Percentiles rank a stretch among this genome's conserved stretches.
These are phyloP conservation scores for Heliangelus exortis DNA, from an alignment of 2,797 vertebrate genomes.

Conservation along the genomic window DNA sequence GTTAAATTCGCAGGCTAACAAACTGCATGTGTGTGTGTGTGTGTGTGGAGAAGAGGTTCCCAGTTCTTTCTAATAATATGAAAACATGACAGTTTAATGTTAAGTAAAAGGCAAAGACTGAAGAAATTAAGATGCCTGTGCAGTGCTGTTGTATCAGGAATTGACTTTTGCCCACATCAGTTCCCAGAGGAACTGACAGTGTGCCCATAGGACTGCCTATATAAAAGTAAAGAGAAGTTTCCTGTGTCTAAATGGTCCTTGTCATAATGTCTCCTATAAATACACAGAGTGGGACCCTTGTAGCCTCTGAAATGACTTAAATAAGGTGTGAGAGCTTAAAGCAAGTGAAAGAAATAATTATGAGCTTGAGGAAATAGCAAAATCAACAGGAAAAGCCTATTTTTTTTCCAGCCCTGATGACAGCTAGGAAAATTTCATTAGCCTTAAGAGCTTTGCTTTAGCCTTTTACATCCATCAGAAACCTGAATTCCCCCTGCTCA, in stretches of 20 bases:
- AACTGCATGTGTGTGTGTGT: neutral
- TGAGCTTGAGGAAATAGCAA: constrained; percentile 24
- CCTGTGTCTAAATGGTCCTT: neutral
- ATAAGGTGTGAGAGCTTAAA: constrained; percentile 36
- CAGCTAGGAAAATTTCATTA: constrained; percentile 46
- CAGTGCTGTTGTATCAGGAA: neutral
- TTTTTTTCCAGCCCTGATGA: neutral
- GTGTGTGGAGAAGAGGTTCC: neutral
- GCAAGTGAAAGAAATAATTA: constrained; percentile 36
- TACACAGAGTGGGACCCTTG: neutral
- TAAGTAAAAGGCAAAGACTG: neutral
- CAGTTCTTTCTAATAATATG: neutral
- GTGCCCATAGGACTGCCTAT: neutral
- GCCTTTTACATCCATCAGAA: constrained; percentile 30
- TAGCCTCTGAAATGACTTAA: neutral
- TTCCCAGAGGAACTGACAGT: neutral
- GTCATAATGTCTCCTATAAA: neutral
- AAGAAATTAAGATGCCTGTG: neutral
- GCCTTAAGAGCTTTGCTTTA: constrained; percentile 45
- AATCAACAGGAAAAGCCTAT: constrained; percentile 38
- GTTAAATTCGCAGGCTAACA: neutral
- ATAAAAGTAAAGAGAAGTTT: neutral
- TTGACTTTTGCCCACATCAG: neutral
- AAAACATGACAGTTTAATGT: neutral
- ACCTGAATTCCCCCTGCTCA: neutral